Conservation (phyloP, 2,113 vertebrate genomes). For the Pelecanoides urinatrix region DNA sequence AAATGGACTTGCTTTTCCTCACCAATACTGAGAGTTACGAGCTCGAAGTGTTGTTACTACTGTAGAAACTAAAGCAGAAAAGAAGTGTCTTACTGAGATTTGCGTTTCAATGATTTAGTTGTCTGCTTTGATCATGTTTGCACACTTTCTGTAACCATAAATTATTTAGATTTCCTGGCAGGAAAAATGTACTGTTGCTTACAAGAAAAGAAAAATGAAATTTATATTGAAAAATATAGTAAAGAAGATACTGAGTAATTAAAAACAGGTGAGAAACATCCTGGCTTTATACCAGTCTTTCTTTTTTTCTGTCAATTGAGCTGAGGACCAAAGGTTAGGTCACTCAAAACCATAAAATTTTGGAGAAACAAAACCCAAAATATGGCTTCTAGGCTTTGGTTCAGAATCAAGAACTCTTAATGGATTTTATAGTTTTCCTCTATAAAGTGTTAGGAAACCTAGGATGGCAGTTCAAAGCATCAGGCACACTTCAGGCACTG, state of each 20-base stretch:
- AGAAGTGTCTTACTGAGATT: background rate
- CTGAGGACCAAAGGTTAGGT: background rate
- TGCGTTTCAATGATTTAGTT: background rate
- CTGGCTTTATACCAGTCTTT: background rate
- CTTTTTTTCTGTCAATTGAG: background rate
- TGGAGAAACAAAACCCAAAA: background rate
- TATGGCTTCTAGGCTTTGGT: background rate
- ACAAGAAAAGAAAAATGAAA: background rate
- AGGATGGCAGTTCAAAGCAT: background rate
- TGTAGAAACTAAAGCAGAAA: background rate
- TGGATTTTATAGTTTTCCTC: background rate
- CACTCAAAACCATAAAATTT: background rate
- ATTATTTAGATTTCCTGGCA: background rate
- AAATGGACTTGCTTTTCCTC: background rate
- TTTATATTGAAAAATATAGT: background rate
- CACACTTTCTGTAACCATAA: background rate
- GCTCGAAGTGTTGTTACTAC: background rate
- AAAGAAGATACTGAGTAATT: background rate
- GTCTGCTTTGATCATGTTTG: background rate
- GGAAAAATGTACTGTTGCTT: background rate
- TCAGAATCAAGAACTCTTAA: background rate
- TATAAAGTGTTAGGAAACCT: background rate
- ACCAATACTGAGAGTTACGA: background rate
- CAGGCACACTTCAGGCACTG: background rate
- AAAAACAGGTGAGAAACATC: background rate